phyloP scores from a whole-genome alignment of 2,113 vertebrate species.

The Nestor notabilis region DNA sequence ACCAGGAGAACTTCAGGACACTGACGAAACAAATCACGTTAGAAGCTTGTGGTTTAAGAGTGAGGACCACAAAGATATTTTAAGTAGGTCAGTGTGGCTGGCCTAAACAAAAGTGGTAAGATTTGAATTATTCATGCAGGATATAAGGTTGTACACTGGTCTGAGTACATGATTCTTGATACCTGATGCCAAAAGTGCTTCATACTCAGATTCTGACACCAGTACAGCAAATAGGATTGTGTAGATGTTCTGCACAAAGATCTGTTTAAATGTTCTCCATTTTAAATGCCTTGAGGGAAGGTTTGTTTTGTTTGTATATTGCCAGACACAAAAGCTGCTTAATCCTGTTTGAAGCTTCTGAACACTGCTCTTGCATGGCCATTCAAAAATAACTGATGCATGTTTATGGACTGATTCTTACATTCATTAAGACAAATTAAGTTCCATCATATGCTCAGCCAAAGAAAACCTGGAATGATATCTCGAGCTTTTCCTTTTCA shows the following conservation, averaged over 20 bases:
- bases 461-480: not conserved
- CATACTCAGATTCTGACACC: not conserved
- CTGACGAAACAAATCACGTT: accelerated
- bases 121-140: not conserved
- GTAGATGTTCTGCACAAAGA: not conserved
- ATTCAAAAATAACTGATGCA: not conserved
- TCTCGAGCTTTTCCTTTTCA: not conserved
- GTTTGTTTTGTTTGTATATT: not conserved
- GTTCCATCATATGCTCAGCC: not conserved
- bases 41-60: not conserved
- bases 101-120: not conserved
- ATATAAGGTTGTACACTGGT: not conserved
- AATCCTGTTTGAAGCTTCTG: not conserved
- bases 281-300: not conserved
- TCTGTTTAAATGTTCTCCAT: not conserved
- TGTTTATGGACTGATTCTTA: not conserved
- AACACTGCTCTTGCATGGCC: not conserved
- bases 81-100: not conserved
- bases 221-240: not conserved
- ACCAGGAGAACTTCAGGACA: not conserved
- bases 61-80: not conserved
- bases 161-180: not conserved
- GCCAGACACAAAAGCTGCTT: not conserved
- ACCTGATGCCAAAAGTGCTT: not conserved
- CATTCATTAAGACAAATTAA: not conserved